Evolutionary conservation across 2,113 vertebrate genomes (phyloP).

Genomic region (Rhagologus leucostigma): DNA sequence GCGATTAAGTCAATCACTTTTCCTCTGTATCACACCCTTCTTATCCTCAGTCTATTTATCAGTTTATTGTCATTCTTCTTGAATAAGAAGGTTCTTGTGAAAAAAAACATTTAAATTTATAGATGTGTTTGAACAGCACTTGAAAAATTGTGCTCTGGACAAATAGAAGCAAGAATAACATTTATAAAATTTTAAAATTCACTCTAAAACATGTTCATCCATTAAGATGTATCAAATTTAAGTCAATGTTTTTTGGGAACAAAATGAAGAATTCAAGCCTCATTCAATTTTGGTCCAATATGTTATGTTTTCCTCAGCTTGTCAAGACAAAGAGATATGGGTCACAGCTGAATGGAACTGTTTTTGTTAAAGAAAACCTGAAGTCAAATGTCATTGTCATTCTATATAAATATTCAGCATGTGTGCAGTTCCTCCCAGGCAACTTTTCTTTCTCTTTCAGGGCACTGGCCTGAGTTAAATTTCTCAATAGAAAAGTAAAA

Average conservation of each 20-base stretch:
- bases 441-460: background rate
- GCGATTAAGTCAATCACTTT: background rate
- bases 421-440: background rate
- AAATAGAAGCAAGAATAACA: background rate
- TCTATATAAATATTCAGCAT: conserved; percentile 31
- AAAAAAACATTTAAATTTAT: background rate
- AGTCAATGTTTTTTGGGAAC: background rate
- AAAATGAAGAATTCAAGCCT: background rate
- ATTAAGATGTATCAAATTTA: background rate
- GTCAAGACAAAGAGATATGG: conserved; percentile 18
- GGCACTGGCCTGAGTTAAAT: background rate
- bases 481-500: background rate
- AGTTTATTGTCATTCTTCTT: background rate
- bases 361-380: conserved; percentile 7
- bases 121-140: background rate
- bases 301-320: conserved; percentile 5
- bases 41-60: background rate
- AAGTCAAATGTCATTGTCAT: conserved; percentile 43
- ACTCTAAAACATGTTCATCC: background rate
- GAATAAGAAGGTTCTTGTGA: background rate
- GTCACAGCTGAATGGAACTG: conserved; percentile 26
- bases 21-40: background rate
- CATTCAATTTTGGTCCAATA: background rate
- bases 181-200: background rate
- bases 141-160: background rate